Conservation (phyloP, 2,888 invertebrate species). For the Eristalinus aeneus region DNA sequence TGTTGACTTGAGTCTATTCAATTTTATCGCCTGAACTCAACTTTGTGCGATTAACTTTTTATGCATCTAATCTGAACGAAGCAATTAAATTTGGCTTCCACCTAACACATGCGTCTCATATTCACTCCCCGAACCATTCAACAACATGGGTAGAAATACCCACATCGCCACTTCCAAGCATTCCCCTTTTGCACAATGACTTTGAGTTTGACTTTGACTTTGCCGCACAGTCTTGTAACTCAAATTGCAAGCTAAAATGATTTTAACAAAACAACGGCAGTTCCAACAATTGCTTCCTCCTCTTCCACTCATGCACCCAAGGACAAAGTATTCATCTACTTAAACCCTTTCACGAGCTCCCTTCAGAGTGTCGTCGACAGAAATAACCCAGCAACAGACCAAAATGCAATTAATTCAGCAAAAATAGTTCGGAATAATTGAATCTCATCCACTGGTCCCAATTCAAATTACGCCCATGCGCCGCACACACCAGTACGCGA, state of each 20-base stretch:
- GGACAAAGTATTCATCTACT: not conserved
- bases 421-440: conserved; percentile 22
- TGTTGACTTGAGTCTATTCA: not conserved
- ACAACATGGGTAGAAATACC: not conserved
- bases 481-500: not conserved
- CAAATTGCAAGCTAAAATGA: not conserved
- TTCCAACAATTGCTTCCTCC: not conserved
- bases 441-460: not conserved
- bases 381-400: not conserved
- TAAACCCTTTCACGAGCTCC: not conserved
- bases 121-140: not conserved
- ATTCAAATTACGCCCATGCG: not conserved
- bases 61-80: not conserved
- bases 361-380: not conserved
- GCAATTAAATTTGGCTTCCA: not conserved
- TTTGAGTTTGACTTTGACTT: not conserved
- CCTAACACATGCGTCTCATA: not conserved
- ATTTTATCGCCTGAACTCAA: not conserved
- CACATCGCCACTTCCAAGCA: not conserved
- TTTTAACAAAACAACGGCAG: not conserved
- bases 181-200: not conserved
- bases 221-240: too few relatives aligned
- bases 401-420: conserved; percentile 6
- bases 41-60: not conserved
- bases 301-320: not conserved